Conservation (phyloP, 2,113 vertebrate genomes). For the Calidris pugnax region DNA sequence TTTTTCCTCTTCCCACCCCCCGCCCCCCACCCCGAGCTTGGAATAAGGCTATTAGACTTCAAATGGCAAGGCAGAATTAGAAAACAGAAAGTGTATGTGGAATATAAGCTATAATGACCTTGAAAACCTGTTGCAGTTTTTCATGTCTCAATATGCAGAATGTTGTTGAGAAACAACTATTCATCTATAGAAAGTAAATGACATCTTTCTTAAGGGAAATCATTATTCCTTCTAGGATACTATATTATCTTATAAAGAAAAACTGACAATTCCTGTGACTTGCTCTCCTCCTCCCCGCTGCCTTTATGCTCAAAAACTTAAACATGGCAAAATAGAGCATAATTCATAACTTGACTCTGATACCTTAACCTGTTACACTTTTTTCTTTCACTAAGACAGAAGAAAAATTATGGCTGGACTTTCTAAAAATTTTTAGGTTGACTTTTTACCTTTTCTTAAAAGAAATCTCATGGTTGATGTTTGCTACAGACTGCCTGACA, state of each 20-base stretch:
- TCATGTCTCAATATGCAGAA: background rate
- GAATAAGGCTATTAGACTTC: background rate
- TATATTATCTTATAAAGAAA: background rate
- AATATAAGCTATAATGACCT: background rate
- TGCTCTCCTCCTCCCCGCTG: background rate
- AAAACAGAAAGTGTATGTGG: background rate
- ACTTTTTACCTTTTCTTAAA: background rate
- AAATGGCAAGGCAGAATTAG: background rate
- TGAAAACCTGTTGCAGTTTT: background rate
- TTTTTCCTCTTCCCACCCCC: background rate
- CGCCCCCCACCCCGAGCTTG: no score
- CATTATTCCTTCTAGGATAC: background rate
- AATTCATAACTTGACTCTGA: background rate
- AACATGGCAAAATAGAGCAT: background rate
- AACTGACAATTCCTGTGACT: background rate
- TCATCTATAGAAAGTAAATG: background rate
- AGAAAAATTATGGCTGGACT: background rate
- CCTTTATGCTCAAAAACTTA: background rate
- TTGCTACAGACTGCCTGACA: background rate
- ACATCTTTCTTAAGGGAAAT: background rate
- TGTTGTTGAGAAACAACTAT: background rate
- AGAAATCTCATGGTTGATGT: background rate
- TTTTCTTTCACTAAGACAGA: background rate
- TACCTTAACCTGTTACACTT: background rate
- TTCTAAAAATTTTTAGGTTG: background rate